A percentile compares a stretch with the other conserved stretches of the same genome.
Evolutionary conservation across 2,888 invertebrate species (phyloP).

Genomic region (Pardosa pseudoannulata): DNA sequence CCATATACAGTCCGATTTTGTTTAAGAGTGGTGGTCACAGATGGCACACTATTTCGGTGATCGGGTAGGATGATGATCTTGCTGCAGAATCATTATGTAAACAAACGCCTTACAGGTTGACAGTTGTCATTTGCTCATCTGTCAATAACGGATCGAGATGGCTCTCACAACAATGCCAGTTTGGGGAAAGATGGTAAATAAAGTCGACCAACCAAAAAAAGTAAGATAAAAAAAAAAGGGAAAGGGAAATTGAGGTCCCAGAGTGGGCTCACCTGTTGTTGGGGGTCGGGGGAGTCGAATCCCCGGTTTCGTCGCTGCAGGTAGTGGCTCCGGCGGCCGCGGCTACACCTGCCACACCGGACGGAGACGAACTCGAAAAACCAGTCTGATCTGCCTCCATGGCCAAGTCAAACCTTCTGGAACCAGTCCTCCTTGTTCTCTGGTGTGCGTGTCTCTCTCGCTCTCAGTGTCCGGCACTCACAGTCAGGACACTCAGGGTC

Average conservation of each 20-base stretch:
- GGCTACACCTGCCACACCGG: slow-evolving; percentile 60
- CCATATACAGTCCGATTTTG: too few relatives aligned
- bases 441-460: slow-evolving; percentile 35
- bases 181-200: slow-evolving; percentile 14
- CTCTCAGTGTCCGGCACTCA: slow-evolving; percentile 15
- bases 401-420: slow-evolving; percentile 37
- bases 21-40: too few relatives aligned
- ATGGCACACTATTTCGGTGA: background rate
- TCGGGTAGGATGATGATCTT: background rate
- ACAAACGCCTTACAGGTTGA: background rate
- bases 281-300: slow-evolving; percentile 51
- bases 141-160: background rate
- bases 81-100: background rate
- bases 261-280: slow-evolving; percentile 53
- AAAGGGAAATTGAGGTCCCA: slow-evolving; percentile 1
- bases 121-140: background rate
- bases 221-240: too few relatives aligned
- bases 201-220: slow-evolving; percentile 9
- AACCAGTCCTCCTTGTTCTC: slow-evolving; percentile 67
- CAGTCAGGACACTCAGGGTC: background rate
- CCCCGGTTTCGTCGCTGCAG: slow-evolving; percentile 62
- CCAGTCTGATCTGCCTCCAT: slow-evolving; percentile 69
- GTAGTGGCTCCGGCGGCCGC: slow-evolving; percentile 39
- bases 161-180: background rate
- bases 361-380: slow-evolving; percentile 70